Evolutionary conservation across 1,140 invertebrate genomes (phyloP).

Genomic region (Drosophila punjabiensis): DNA sequence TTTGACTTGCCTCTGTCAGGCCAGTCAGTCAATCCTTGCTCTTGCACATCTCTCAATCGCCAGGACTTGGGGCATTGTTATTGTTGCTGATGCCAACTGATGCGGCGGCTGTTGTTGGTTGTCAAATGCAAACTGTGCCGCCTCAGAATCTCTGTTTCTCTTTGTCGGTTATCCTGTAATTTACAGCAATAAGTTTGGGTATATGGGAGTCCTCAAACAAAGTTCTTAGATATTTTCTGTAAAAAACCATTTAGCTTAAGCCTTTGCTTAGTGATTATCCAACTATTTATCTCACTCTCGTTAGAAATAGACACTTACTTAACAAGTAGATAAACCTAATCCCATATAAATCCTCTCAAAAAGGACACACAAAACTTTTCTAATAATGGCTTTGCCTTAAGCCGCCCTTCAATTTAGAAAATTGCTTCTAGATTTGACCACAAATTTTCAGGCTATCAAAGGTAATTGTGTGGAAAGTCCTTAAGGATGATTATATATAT

Average conservation of each 20-base stretch:
- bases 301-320: background rate
- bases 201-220: background rate
- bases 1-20: constrained; percentile 39
- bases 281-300: background rate
- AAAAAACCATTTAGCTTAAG: background rate
- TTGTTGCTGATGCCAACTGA: constrained; percentile 14
- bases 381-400: background rate
- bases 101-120: constrained; percentile 40
- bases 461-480: constrained; percentile 6
- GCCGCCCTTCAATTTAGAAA: constrained; percentile 1
- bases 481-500: background rate
- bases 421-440: background rate
- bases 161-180: background rate
- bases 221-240: background rate
- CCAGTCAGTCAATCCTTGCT: constrained; percentile 36
- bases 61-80: constrained; percentile 26
- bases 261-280: background rate
- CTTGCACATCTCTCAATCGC: constrained; percentile 25
- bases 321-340: constrained; percentile 1
- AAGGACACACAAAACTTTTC: background rate
- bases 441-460: background rate
- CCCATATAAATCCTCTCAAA: background rate
- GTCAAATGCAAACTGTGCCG: constrained; percentile 43
- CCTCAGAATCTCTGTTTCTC: constrained; percentile 23
- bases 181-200: background rate